A percentile compares a stretch with the other conserved stretches of the same genome.
Evolutionary conservation across 2,113 vertebrate species (phyloP).

Genomic region (Paralichthys olivaceus): DNA sequence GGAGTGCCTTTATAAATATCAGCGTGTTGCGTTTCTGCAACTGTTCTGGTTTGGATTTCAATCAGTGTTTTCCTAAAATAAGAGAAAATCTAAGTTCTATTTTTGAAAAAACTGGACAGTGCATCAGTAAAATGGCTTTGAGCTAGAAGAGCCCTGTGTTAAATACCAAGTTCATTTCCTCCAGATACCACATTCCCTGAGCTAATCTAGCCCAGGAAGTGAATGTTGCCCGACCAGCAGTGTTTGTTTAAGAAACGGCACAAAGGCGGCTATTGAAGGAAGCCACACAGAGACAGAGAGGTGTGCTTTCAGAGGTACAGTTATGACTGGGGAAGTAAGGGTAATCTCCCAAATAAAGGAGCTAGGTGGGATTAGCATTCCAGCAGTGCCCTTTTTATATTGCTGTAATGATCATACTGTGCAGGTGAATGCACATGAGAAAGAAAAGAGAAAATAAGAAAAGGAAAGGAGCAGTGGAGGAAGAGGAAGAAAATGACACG

Average conservation of each 20-base stretch:
- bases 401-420: slow-evolving; percentile 46
- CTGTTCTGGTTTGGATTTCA: not conserved
- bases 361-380: slow-evolving; percentile 43
- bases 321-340: slow-evolving; percentile 58
- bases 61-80: not conserved
- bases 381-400: slow-evolving; percentile 47
- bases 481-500: slow-evolving; percentile 9
- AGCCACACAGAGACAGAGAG: slow-evolving; percentile 47
- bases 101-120: too few species aligned
- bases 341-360: slow-evolving; percentile 30
- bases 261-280: slow-evolving; percentile 76
- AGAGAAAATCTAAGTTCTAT: not conserved
- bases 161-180: slow-evolving; percentile 49
- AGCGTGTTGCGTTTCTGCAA: slow-evolving; percentile 21
- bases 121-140: not conserved
- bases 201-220: slow-evolving; percentile 58
- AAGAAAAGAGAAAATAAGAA: slow-evolving; percentile 4
- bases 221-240: slow-evolving; percentile 59
- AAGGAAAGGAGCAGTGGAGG: slow-evolving; percentile 3
- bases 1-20: slow-evolving; percentile 47
- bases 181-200: slow-evolving; percentile 53
- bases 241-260: slow-evolving; percentile 71
- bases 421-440: slow-evolving; percentile 26
- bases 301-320: slow-evolving; percentile 50
- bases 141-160: slow-evolving; percentile 1